These are phyloP conservation scores for Patella depressa DNA, from an alignment of 2,888 invertebrate genomes.

Conservation along the genomic window DNA sequence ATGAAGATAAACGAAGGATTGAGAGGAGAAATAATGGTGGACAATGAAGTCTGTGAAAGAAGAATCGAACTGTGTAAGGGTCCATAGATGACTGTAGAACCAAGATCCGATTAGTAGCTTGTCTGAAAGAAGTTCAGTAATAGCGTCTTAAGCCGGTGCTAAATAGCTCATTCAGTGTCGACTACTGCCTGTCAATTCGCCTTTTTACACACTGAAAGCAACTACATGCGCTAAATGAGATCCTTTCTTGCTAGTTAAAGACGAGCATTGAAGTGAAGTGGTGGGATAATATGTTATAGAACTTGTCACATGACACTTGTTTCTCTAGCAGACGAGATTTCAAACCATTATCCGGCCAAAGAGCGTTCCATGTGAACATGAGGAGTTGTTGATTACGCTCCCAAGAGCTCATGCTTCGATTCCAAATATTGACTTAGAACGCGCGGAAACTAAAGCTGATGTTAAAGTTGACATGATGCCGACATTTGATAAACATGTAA, in stretches of 20 bases:
- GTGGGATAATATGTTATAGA: neutral
- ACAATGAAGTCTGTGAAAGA: conserved; percentile 30
- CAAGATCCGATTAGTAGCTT: conserved; percentile 24
- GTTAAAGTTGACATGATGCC: no score
- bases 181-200: neutral
- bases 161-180: conserved; percentile 9
- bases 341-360: conserved; percentile 5
- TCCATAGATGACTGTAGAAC: conserved; percentile 12
- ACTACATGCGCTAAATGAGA: conserved; percentile 1
- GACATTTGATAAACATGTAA: no score
- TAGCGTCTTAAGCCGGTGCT: conserved; percentile 7
- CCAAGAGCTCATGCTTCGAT: conserved; percentile 22
- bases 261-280: conserved; percentile 6
- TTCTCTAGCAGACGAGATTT: neutral
- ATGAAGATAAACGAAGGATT: conserved; percentile 48
- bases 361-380: conserved; percentile 7
- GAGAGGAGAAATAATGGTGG: conserved; percentile 28
- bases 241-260: conserved; percentile 6
- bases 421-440: conserved; percentile 23
- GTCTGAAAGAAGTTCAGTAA: conserved; percentile 15
- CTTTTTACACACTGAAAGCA: neutral
- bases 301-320: conserved; percentile 7
- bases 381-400: neutral
- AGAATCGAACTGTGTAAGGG: conserved; percentile 23
- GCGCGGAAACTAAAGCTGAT: neutral